Evolutionary conservation across 2,113 vertebrate species (phyloP), one percentile per base, ranked within the genome.

Genomic region (Notothenia coriiceps): DNA sequence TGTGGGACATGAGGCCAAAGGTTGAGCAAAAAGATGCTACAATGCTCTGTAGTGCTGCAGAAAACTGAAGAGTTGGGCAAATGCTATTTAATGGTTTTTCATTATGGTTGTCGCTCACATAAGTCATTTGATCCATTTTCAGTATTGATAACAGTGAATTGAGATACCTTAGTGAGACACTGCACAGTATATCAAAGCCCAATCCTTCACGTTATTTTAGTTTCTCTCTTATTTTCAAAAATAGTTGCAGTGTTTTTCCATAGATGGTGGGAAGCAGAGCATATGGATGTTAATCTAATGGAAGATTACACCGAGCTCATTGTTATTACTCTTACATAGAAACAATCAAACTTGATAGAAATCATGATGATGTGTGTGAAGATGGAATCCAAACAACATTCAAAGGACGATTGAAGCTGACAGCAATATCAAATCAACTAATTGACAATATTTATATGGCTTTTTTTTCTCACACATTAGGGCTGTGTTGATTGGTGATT

Each of bases 341-440:
- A 70, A 69, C 49, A 49, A 74, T 76, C 49, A 71, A 57, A 71
- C 60, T 25, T 83, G 61, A 81, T 74, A 83, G 66, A 73, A 81
- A 73, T 70, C 71, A 55, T 73, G 13, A 79, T 54, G 43, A 71
- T 67, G 25, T 51, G 64, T 22, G 15, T 77, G n/a, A 47, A 72
- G 62, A 67, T 17, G 15, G n/a, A 44, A 62, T 10, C 33, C 55
- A 77, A 66, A 77, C 69, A 74, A 61, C 35, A 20, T 49, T 52
- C 17, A 73, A 63, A 62, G 14, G 35, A 72, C 71, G 67, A 82
- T 82, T 82, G 73, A 72, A 77, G 62, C n/a, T 80, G 87, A 75
- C 85, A 86, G 69, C 12, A 65, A 25, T 52, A 69, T 80, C 52
- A 64, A 76, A 29, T 68, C 20, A 66, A 67, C 52, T 74, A 82